phyloP scores from a whole-genome alignment of 2,888 invertebrate species.

The Dasysyrphus tricinctus region DNA sequence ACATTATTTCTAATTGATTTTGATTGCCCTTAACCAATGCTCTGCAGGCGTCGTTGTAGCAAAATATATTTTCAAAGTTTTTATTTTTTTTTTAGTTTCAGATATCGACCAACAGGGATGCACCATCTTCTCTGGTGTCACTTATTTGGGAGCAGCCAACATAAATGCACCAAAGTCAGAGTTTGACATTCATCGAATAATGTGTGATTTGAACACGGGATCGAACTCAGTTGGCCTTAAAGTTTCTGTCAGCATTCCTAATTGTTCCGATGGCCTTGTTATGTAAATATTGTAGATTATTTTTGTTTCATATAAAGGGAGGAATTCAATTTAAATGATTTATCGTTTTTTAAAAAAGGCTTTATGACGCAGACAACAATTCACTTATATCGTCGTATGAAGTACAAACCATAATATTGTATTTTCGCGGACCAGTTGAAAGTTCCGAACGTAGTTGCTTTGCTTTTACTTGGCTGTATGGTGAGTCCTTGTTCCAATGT shows the following conservation, averaged over 20 bases:
- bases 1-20: conserved; percentile 47
- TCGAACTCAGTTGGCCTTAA: conserved; percentile 89
- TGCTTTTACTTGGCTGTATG: conserved; percentile 98
- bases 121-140: conserved; percentile 95
- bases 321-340: not conserved
- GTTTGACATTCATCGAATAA: conserved; percentile 95
- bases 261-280: conserved; percentile 95
- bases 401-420: conserved; percentile 96
- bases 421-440: conserved; percentile 94
- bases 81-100: conserved; percentile 85
- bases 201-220: conserved; percentile 93
- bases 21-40: conserved; percentile 47
- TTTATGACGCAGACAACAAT: conserved; percentile 91
- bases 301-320: not conserved
- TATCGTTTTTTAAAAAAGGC: conserved; percentile 83
- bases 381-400: conserved; percentile 93
- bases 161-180: conserved; percentile 97
- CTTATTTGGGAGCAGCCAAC: conserved; percentile 95
- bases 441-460: conserved; percentile 96
- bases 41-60: not conserved
- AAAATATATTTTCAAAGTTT: conserved; percentile 5
- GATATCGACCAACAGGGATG: conserved; percentile 95
- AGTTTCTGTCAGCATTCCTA: conserved; percentile 96
- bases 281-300: conserved; percentile 87
- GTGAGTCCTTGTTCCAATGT: conserved; percentile 97